These are phyloP conservation scores for Mandrillus leucophaeus DNA, from an alignment of 2,113 vertebrate species.

Conservation along the genomic window DNA sequence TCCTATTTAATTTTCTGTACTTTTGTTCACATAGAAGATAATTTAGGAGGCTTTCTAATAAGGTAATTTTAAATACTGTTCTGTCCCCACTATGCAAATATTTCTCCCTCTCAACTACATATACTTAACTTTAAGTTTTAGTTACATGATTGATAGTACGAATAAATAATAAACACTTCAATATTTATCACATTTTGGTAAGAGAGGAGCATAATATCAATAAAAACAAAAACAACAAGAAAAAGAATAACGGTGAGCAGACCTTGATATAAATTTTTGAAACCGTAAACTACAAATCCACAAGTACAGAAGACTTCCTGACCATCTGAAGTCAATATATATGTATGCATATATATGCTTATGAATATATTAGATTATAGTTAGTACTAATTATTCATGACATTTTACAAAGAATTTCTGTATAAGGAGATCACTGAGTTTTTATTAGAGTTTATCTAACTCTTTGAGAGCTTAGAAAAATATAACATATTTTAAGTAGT, in stretches of 20 bases:
- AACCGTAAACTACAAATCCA: background rate
- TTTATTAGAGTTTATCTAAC: background rate
- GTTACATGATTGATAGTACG: background rate
- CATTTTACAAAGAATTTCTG: background rate
- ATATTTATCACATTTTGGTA: background rate
- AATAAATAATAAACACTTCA: background rate
- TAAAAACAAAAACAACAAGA: background rate
- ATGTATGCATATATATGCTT: too few species aligned
- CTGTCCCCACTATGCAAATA: background rate
- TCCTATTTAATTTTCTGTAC: conserved; percentile 15
- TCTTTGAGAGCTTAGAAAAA: background rate
- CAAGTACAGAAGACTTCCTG: background rate
- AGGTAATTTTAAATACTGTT: background rate
- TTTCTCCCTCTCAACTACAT: background rate
- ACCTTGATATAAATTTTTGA: background rate
- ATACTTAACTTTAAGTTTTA: conserved; percentile 17
- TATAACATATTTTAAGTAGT: background rate
- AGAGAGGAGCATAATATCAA: background rate
- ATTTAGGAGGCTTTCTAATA: background rate
- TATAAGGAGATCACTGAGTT: background rate
- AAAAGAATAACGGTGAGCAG: background rate
- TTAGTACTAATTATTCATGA: background rate
- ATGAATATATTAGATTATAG: too few species aligned
- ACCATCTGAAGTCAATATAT: background rate
- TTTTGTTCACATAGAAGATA: background rate